A percentile compares a stretch with the other conserved stretches of the same genome.
Conservation (phyloP, 2,888 invertebrate species). For the Crossocerus cetratus region DNA sequence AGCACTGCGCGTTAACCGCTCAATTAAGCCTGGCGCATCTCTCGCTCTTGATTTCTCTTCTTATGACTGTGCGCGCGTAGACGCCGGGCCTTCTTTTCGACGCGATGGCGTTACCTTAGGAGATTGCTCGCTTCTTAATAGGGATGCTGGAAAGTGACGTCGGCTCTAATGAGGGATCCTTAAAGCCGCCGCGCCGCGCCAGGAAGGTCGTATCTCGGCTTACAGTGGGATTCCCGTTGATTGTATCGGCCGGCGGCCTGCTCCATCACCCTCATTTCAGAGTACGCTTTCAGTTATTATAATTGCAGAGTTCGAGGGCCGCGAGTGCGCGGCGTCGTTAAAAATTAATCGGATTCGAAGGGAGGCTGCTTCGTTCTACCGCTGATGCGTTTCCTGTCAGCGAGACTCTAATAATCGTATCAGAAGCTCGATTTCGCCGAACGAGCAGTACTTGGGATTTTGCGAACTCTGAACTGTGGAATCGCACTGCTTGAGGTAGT, state of each 20-base stretch:
- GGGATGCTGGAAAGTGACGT: conserved; percentile 13
- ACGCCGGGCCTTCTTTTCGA: too few relatives aligned
- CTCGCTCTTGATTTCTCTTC: too few relatives aligned
- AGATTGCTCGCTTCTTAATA: too few relatives aligned
- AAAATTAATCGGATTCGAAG: conserved; percentile 38
- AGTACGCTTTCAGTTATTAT: conserved; percentile 31
- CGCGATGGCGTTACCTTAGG: too few relatives aligned
- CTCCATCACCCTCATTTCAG: not conserved
- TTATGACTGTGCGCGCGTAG: too few relatives aligned
- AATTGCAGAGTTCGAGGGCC: conserved; percentile 26
- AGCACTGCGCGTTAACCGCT: too few relatives aligned
- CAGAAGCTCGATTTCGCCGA: not conserved
- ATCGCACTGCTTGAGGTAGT: too few relatives aligned
- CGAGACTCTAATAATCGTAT: too few relatives aligned
- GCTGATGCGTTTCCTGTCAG: not conserved
- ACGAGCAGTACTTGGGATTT: not conserved
- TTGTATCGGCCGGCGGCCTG: conserved; percentile 12
- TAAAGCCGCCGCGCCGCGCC: conserved; percentile 26
- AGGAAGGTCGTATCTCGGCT: conserved; percentile 31
- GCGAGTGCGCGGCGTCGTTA: conserved; percentile 20
- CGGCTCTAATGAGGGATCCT: conserved; percentile 26
- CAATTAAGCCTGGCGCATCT: too few relatives aligned
- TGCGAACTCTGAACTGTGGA: too few relatives aligned
- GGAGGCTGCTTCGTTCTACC: not conserved
- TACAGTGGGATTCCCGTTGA: conserved; percentile 14